These are phyloP conservation scores for Anolis apletophallus DNA, from an alignment of 2,797 vertebrate genomes.

Conservation along the genomic window DNA sequence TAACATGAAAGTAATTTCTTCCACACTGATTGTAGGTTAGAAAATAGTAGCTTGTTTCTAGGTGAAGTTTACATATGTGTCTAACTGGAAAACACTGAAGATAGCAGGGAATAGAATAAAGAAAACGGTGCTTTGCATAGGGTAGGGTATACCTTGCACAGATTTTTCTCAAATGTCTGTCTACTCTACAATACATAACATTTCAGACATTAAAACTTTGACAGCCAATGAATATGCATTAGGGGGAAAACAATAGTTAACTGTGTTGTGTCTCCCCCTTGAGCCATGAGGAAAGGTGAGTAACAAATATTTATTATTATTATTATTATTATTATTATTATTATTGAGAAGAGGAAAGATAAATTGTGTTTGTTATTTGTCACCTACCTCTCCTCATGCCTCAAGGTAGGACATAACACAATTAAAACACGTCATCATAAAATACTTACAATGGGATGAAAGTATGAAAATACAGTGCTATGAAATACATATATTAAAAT, in stretches of 20 bases:
- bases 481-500: no score
- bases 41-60: slow-evolving; percentile 34
- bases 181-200: neutral
- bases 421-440: no score
- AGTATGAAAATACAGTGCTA: no score
- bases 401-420: no score
- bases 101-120: neutral
- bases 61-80: slow-evolving; percentile 5
- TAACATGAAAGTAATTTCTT: slow-evolving; percentile 37
- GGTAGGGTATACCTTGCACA: neutral
- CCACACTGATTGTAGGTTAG: slow-evolving; percentile 26
- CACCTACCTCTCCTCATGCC: no score
- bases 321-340: no score
- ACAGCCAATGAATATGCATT: neutral
- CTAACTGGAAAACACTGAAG: slow-evolving; percentile 24
- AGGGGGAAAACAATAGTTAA: neutral
- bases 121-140: slow-evolving; percentile 14
- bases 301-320: no score
- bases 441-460: no score
- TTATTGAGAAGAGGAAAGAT: no score
- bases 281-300: no score
- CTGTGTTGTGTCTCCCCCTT: no score
- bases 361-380: no score
- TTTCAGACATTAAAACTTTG: neutral
- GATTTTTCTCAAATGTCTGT: neutral